A percentile compares a stretch with the other conserved stretches of the same genome.
Conservation (phyloP, 1,140 invertebrate genomes). For the Bursaphelenchus mucronatus region DNA sequence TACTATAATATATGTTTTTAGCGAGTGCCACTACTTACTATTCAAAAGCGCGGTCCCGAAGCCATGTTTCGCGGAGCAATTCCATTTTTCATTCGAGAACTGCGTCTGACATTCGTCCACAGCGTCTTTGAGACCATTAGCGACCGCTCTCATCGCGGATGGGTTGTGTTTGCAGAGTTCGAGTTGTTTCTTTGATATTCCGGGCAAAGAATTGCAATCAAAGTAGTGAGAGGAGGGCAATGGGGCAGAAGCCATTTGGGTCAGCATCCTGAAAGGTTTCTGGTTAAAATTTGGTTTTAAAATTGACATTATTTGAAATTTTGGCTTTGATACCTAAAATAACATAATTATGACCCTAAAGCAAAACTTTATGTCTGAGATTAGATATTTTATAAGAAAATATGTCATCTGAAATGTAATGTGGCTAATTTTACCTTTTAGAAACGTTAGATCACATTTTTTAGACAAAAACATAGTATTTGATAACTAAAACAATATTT, state of each 20-base stretch:
- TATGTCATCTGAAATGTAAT: too few species aligned
- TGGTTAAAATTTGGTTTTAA: too few species aligned
- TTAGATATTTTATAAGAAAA: too few species aligned
- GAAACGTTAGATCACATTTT: too few species aligned
- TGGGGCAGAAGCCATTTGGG: conserved; percentile 21
- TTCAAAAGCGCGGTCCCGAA: conserved; percentile 22
- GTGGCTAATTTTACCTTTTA: too few species aligned
- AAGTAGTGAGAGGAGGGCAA: conserved; percentile 29
- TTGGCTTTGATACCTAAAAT: too few species aligned
- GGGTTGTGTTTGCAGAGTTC: conserved; percentile 40
- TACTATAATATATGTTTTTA: conserved; percentile 7
- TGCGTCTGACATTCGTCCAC: conserved; percentile 67
- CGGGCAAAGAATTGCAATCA: conserved; percentile 38
- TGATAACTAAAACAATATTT: too few species aligned
- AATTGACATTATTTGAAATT: too few species aligned
- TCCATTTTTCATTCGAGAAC: conserved; percentile 67
- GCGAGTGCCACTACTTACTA: conserved; percentile 4
- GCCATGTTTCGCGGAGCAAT: conserved; percentile 63
- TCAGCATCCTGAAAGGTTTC: conserved; percentile 7
- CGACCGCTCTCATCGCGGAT: conserved; percentile 30
- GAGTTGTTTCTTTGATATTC: conserved; percentile 32
- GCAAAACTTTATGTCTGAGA: too few species aligned
- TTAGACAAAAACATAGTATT: too few species aligned
- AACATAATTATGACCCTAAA: too few species aligned
- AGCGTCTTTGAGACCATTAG: conserved; percentile 64